Base-by-base conservation (phyloP, 2,113 vertebrate species). In the Nycticebus coucang region DNA sequence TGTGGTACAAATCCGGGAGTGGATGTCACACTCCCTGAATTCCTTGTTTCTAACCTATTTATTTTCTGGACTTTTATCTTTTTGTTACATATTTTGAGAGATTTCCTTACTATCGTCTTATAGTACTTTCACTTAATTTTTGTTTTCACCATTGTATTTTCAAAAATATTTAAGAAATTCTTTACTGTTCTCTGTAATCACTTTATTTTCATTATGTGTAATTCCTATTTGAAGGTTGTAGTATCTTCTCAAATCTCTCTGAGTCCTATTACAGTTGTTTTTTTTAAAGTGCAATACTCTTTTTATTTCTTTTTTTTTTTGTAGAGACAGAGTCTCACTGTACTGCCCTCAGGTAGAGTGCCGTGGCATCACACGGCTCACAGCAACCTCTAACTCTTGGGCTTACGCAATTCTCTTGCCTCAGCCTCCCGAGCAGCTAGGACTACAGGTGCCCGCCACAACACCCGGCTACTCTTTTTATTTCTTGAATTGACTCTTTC, bases 401-500 rank as follows among this genome's bases (percentile, higher is more conserved):
- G n/a, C n/a, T n/a, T n/a, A n/a, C n/a, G n/a, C n/a, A n/a, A n/a
- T n/a, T n/a, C n/a, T n/a, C n/a, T n/a, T n/a, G n/a, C n/a, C n/a
- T n/a, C n/a, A n/a, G n/a, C n/a, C n/a, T n/a, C n/a, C n/a, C n/a
- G n/a, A n/a, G n/a, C n/a, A n/a, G n/a, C n/a, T n/a, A n/a, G n/a
- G n/a, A n/a, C n/a, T n/a, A n/a, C n/a, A n/a, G n/a, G n/a, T n/a
- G n/a, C n/a, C n/a, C n/a, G n/a, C n/a, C n/a, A n/a, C n/a, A n/a
- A n/a, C n/a, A n/a, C n/a, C n/a, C n/a, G n/a, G n/a, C n/a, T 50
- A 50, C 10, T n/a, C 72, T 41, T 64, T 86, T 28, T 87, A 33
- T 82, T 92, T 94, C 22, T 55, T 77, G 78, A 78, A 71, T 91
- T 93, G 91, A 77, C 78, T 94, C n/a, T 77, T 85, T 81, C 28